phyloP scores from a whole-genome alignment of 1,140 invertebrate species.

The Homalodisca vitripennis region DNA sequence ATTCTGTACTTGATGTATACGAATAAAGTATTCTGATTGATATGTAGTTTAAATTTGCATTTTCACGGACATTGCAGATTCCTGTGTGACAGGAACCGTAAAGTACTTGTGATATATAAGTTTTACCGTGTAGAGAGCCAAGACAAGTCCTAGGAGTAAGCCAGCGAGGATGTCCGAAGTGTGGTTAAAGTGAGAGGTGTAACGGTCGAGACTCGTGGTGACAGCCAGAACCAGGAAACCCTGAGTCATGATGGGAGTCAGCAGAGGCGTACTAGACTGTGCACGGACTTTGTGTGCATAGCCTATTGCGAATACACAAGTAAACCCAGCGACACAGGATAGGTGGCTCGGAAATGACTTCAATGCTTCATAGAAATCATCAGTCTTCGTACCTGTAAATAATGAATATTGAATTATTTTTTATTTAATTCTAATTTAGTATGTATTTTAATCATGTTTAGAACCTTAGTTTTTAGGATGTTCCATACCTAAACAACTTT shows the following conservation, averaged over 20 bases:
- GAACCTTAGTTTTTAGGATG: no score
- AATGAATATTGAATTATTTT: no score
- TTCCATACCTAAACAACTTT: no score
- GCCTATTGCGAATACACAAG: background rate
- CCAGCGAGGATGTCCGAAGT: background rate
- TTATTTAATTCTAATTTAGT: no score
- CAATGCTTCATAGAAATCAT: background rate
- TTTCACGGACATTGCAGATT: no score
- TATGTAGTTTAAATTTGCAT: no score
- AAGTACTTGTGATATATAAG: no score
- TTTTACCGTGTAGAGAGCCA: background rate
- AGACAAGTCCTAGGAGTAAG: background rate
- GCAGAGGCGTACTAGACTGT: background rate
- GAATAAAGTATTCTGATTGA: no score
- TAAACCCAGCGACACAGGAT: background rate
- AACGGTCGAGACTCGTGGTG: background rate
- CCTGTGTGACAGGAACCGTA: no score
- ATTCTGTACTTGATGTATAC: no score
- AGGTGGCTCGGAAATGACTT: background rate
- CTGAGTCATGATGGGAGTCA: background rate
- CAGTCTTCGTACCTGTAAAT: background rate
- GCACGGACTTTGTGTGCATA: background rate
- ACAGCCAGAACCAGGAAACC: background rate
- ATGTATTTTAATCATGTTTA: no score
- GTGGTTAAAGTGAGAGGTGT: background rate